Conservation (phyloP, 2,797 vertebrate species). For the Morelia viridis region DNA sequence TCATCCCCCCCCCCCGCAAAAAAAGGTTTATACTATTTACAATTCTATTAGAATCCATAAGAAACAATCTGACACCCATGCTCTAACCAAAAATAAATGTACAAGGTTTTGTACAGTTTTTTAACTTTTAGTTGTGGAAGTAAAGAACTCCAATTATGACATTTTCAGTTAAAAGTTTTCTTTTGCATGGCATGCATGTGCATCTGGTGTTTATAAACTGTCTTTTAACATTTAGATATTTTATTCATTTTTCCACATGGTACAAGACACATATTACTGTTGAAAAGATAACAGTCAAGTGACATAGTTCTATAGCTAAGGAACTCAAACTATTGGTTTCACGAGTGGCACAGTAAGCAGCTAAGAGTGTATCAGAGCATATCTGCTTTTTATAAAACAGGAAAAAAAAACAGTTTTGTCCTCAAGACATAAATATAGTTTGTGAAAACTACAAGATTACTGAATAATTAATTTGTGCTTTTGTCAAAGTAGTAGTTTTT, state of each 20-base stretch:
- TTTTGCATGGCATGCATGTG: constrained; percentile 69
- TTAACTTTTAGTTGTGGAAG: constrained; percentile 47
- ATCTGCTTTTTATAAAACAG: constrained; percentile 29
- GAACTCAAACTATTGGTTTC: constrained; percentile 60
- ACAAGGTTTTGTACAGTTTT: constrained; percentile 48
- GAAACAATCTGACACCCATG: constrained; percentile 54
- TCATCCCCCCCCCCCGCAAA: neutral
- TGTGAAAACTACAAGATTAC: constrained; percentile 56
- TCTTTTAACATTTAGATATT: constrained; percentile 73
- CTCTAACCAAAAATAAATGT: constrained; percentile 58
- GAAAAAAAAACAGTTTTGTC: constrained; percentile 51
- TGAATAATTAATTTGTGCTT: neutral
- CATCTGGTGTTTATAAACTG: constrained; percentile 76
- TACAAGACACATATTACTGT: constrained; percentile 72
- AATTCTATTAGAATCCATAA: constrained; percentile 46
- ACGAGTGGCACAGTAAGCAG: constrained; percentile 51
- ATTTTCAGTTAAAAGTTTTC: constrained; percentile 70
- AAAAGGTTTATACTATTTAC: constrained; percentile 19
- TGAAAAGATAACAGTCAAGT: constrained; percentile 70
- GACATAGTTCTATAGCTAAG: constrained; percentile 65
- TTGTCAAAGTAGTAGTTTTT: neutral
- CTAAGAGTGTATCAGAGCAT: constrained; percentile 33
- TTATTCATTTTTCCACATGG: constrained; percentile 76
- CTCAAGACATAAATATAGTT: constrained; percentile 51
- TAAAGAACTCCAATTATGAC: constrained; percentile 60